These are phyloP conservation scores for Drosophila falleni DNA, from an alignment of 2,888 invertebrate genomes.

Conservation along the genomic window DNA sequence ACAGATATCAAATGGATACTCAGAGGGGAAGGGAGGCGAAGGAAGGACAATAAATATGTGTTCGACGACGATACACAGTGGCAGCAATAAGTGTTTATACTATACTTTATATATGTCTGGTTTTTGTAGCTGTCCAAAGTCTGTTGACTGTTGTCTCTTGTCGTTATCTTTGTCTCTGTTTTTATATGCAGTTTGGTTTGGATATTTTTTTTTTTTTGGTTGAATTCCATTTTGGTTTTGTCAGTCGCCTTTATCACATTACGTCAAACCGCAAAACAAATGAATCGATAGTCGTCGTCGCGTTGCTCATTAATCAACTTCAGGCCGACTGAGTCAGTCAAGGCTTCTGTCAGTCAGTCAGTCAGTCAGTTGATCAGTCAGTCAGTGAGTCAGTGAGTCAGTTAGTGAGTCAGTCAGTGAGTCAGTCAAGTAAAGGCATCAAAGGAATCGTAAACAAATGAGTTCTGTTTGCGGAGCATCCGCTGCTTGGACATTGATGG, in stretches of 20 bases:
- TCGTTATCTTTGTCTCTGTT: conserved; percentile 31
- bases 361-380: conserved; percentile 20
- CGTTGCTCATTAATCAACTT: conserved; percentile 75
- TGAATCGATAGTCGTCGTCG: conserved; percentile 58
- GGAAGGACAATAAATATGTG: conserved; percentile 15
- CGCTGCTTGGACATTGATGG: conserved; percentile 47
- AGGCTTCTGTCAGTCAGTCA: conserved; percentile 24
- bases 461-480: conserved; percentile 23
- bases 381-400: conserved; percentile 5
- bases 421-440: conserved; percentile 29
- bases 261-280: conserved; percentile 55
- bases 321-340: conserved; percentile 26
- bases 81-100: conserved; percentile 27
- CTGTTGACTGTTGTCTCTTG: conserved; percentile 9
- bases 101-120: conserved; percentile 15
- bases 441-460: conserved; percentile 60
- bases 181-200: conserved; percentile 31
- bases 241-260: conserved; percentile 48
- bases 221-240: conserved; percentile 14
- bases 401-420: conserved; percentile 17
- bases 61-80: conserved; percentile 10
- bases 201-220: neutral
- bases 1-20: conserved; percentile 1
- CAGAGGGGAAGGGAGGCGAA: neutral
- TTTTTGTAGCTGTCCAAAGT: conserved; percentile 9